Percentiles rank a stretch among this genome's conserved stretches.
Evolutionary conservation across 2,113 vertebrate species (phyloP).

Genomic region (Pimephales promelas): DNA sequence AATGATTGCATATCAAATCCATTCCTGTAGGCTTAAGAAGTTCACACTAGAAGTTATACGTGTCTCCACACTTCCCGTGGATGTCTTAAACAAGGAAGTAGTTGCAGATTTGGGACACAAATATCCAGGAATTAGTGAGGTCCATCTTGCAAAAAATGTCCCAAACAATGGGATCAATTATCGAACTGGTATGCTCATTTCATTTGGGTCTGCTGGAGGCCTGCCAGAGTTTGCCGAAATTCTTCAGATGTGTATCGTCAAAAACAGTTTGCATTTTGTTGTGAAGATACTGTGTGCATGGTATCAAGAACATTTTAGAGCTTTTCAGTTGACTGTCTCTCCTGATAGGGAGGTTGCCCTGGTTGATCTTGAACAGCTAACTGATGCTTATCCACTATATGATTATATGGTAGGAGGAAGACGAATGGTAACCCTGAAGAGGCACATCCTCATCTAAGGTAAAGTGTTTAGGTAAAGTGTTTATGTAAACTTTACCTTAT

Average conservation of each 20-base stretch:
- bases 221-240: not conserved
- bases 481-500: too few relatives aligned
- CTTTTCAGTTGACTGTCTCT: not conserved
- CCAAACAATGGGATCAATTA: not conserved
- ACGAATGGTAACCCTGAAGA: conserved; percentile 11
- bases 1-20: not conserved
- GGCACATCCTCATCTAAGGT: conserved; percentile 1
- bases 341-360: conserved; percentile 6
- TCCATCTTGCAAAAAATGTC: conserved; percentile 6
- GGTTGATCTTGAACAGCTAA: not conserved
- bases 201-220: not conserved
- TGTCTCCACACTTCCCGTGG: conserved; percentile 45
- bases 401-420: conserved; percentile 3
- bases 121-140: conserved; percentile 1
- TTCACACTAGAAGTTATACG: not conserved
- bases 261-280: not conserved
- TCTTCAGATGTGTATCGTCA: not conserved
- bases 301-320: not conserved
- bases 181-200: conserved; percentile 1
- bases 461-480: not conserved
- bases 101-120: not conserved
- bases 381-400: not conserved
- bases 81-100: conserved; percentile 50
- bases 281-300: conserved; percentile 6
- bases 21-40: not conserved